phyloP scores from a whole-genome alignment of 2,888 invertebrate species.

The Drosophila longiperda region DNA sequence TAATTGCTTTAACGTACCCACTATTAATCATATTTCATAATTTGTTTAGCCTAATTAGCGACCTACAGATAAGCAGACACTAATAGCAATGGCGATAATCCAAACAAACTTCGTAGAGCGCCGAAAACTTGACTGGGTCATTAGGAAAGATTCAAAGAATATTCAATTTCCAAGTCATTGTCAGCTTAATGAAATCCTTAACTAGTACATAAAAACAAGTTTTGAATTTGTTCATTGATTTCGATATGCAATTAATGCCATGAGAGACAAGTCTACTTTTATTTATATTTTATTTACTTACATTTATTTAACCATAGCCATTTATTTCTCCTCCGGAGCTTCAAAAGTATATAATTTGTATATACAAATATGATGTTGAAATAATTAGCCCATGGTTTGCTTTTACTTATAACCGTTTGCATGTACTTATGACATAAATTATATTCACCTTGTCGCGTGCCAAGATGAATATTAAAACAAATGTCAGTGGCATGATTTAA shows the following conservation, averaged over 20 bases:
- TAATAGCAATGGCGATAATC: conserved; percentile 24
- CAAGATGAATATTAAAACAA: conserved; percentile 53
- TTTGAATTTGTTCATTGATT: neutral
- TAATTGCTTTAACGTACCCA: conserved; percentile 71
- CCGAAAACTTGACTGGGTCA: conserved; percentile 16
- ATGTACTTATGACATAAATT: neutral
- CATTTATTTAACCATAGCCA: neutral
- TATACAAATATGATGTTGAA: neutral
- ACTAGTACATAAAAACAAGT: neutral
- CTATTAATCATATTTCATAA: conserved; percentile 76
- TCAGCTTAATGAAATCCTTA: neutral
- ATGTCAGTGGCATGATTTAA: conserved; percentile 61
- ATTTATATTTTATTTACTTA: neutral
- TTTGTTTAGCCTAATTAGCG: conserved; percentile 75
- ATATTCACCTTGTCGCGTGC: neutral
- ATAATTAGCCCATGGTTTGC: neutral
- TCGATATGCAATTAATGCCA: neutral
- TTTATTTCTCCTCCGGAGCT: neutral
- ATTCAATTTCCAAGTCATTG: conserved; percentile 10
- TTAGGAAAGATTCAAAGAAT: conserved; percentile 7
- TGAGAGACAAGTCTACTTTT: neutral
- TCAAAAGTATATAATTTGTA: neutral
- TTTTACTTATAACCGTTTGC: neutral
- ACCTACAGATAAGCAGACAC: conserved; percentile 18
- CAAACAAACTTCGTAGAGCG: conserved; percentile 9